Percentiles rank a stretch among this genome's conserved stretches.
Evolutionary conservation across 2,888 invertebrate genomes (phyloP).

Genomic region (Lottia gigantea): DNA sequence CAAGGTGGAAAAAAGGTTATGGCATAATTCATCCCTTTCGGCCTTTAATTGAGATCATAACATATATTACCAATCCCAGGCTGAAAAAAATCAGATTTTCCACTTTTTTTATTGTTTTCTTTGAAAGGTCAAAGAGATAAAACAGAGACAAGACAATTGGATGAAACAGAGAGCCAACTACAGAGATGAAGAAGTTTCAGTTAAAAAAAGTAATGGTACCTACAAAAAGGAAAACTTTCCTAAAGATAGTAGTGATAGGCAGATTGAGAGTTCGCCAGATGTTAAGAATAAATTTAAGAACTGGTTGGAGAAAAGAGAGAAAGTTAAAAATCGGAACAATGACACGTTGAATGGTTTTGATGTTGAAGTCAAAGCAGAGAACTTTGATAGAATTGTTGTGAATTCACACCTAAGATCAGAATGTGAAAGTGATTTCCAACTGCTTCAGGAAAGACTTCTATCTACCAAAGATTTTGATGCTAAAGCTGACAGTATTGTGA

Average conservation of each 20-base stretch:
- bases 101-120: too few relatives aligned
- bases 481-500: constrained; percentile 47
- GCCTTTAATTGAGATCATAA: too few relatives aligned
- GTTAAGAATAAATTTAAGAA: neutral
- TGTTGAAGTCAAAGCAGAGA: constrained; percentile 31
- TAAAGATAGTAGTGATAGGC: constrained; percentile 27
- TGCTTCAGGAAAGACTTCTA: constrained; percentile 35
- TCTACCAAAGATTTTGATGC: constrained; percentile 46
- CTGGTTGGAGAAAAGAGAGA: neutral
- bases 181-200: constrained; percentile 23
- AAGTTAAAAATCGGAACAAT: neutral
- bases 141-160: constrained; percentile 33
- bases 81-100: too few relatives aligned
- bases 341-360: neutral
- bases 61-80: too few relatives aligned
- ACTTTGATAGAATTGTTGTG: neutral
- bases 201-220: constrained; percentile 16
- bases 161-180: constrained; percentile 30
- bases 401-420: neutral
- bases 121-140: constrained; percentile 30
- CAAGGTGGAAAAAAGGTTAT: too few relatives aligned
- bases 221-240: constrained; percentile 14
- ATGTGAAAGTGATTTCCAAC: constrained; percentile 21
- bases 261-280: neutral
- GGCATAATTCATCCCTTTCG: too few relatives aligned